Evolutionary conservation across 2,797 vertebrate species (phyloP).

Genomic region (Onychomys arenicola): DNA sequence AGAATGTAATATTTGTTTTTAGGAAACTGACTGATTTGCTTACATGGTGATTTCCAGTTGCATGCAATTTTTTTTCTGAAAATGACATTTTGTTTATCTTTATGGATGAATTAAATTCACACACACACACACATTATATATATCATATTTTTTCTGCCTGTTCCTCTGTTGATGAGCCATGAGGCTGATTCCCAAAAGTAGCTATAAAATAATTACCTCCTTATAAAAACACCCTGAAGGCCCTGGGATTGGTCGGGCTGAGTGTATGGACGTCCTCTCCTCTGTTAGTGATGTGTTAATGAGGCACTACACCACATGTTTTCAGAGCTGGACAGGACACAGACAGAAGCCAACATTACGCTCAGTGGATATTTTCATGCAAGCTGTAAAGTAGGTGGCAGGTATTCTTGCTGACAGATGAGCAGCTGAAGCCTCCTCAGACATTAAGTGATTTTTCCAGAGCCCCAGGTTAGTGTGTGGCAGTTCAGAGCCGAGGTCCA

Average conservation of each 20-base stretch:
- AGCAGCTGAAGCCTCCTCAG: not conserved
- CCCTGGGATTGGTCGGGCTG: not conserved
- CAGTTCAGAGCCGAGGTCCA: not conserved
- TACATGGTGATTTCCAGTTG: not conserved
- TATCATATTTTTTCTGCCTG: not conserved
- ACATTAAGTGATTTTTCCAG: not conserved
- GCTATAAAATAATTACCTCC: not conserved
- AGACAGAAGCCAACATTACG: not conserved
- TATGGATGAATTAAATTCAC: not conserved
- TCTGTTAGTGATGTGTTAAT: slow-evolving; percentile 34
- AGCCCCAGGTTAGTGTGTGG: not conserved
- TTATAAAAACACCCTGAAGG: slow-evolving; percentile 38
- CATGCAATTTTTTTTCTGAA: not conserved
- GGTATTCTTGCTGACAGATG: not conserved
- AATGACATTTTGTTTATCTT: not conserved
- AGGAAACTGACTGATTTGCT: not conserved
- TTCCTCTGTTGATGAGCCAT: not conserved
- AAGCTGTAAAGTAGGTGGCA: not conserved
- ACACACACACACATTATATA: not conserved
- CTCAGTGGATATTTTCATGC: slow-evolving; percentile 1
- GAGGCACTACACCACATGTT: not conserved
- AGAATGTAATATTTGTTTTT: not conserved
- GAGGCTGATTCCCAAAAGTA: not conserved
- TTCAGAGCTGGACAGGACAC: slow-evolving; percentile 34
- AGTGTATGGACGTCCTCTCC: not conserved